A percentile compares a stretch with the other conserved stretches of the same genome.
These are phyloP conservation scores for Sardina pilchardus DNA, from an alignment of 2,113 vertebrate genomes.

Conservation along the genomic window DNA sequence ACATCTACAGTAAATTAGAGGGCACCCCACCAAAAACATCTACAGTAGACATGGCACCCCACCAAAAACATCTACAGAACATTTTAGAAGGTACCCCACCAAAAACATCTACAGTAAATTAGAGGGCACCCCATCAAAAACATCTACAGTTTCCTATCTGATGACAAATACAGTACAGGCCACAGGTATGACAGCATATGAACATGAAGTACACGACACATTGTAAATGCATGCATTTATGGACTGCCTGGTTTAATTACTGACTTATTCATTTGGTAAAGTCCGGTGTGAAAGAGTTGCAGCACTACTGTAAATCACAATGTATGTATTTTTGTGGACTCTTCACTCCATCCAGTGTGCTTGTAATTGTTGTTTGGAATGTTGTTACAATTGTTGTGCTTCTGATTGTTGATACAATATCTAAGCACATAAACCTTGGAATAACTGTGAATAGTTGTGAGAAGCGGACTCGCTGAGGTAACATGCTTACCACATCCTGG, in stretches of 20 bases:
- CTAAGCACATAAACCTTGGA: background rate
- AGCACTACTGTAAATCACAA: too few relatives aligned
- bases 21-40: background rate
- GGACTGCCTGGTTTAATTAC: background rate
- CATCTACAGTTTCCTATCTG: too few relatives aligned
- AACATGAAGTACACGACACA: background rate
- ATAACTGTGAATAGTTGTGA: background rate
- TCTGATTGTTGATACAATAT: background rate
- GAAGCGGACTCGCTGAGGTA: background rate
- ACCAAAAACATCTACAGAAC: too few relatives aligned
- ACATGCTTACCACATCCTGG: conserved; percentile 89
- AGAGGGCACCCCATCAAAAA: too few relatives aligned
- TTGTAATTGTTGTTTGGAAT: too few relatives aligned
- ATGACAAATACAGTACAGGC: too few relatives aligned
- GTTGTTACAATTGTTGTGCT: too few relatives aligned
- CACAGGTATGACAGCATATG: too few relatives aligned
- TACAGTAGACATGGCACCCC: background rate
- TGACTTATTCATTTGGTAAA: background rate
- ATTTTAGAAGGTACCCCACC: background rate
- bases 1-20: too few relatives aligned
- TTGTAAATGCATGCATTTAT: background rate
- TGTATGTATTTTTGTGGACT: background rate
- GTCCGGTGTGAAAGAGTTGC: background rate
- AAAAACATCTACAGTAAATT: background rate
- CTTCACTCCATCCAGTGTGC: background rate